These are phyloP conservation scores for Trichacis sp. DNA, from an alignment of 2,888 invertebrate genomes.

Conservation along the genomic window DNA sequence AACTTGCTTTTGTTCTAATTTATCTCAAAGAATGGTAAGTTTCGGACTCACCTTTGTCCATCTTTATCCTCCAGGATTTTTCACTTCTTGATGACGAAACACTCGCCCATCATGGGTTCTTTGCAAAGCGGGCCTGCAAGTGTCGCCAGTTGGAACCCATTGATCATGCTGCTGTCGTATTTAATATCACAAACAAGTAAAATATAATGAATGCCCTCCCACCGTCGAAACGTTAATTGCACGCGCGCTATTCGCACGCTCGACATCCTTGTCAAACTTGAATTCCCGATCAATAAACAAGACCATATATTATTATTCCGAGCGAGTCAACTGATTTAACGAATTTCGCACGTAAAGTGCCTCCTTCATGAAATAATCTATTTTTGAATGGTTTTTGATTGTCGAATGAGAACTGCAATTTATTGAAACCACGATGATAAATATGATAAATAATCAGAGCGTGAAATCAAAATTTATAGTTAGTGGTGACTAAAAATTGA, in stretches of 20 bases:
- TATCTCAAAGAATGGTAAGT: background rate
- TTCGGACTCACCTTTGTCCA: conserved; percentile 47
- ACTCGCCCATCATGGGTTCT: conserved; percentile 96
- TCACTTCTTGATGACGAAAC: conserved; percentile 91
- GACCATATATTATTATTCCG: no score
- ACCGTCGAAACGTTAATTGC: conserved; percentile 21
- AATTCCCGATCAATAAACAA: conserved; percentile 10
- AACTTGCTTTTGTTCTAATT: background rate
- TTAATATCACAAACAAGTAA: no score
- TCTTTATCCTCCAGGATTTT: conserved; percentile 54
- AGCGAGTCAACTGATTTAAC: no score
- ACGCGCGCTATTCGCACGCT: conserved; percentile 12
- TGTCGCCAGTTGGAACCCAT: conserved; percentile 88
- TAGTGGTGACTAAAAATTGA: no score
- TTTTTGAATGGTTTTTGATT: no score
- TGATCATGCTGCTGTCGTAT: conserved; percentile 82
- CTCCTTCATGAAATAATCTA: no score
- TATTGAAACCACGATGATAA: no score
- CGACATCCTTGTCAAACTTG: conserved; percentile 3
- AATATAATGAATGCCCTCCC: no score
- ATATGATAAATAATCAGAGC: no score
- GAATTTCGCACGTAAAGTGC: no score
- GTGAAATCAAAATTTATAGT: no score
- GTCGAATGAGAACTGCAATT: no score
- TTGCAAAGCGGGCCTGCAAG: conserved; percentile 95